Conservation (phyloP, 2,797 vertebrate species). For the Pygocentrus nattereri region DNA sequence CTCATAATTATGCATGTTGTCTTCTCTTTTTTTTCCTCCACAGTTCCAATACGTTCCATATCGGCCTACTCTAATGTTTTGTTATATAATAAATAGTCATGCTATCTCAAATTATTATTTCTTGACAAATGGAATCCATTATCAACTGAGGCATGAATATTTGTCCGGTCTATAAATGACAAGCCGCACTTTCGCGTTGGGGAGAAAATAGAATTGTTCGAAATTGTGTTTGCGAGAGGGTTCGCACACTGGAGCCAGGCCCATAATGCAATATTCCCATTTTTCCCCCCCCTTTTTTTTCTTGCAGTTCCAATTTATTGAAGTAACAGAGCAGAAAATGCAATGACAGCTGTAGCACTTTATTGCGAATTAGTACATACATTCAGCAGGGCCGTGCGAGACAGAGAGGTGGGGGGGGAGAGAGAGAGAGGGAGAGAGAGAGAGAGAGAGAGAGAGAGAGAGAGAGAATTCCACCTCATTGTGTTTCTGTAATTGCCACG, state of each 20-base stretch:
- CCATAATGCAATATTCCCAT: constrained; percentile 91
- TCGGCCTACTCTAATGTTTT: constrained; percentile 47
- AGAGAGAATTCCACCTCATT: constrained; percentile 82
- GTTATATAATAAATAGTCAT: constrained; percentile 59
- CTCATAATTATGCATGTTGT: constrained; percentile 43
- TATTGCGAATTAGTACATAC: constrained; percentile 99
- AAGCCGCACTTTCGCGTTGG: constrained; percentile 85
- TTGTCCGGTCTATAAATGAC: constrained; percentile 89
- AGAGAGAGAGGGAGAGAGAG: constrained; percentile 26
- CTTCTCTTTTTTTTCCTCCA: constrained; percentile 14
- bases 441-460: constrained; percentile 20
- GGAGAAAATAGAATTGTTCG: constrained; percentile 82
- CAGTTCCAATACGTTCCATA: constrained; percentile 36
- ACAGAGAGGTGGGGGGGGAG: constrained; percentile 22
- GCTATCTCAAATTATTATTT: constrained; percentile 72
- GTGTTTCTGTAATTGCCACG: constrained; percentile 97
- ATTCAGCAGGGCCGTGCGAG: constrained; percentile 84
- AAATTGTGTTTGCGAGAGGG: constrained; percentile 90
- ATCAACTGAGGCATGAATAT: constrained; percentile 86
- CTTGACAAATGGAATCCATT: constrained; percentile 76
- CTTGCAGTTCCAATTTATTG: constrained; percentile 97
- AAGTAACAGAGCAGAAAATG: constrained; percentile 99
- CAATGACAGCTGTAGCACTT: constrained; percentile 99
- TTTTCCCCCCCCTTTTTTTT: constrained; percentile 68
- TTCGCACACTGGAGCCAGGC: constrained; percentile 64